Evolutionary conservation across 2,888 invertebrate genomes (phyloP).

Genomic region (Craniophora ligustri): DNA sequence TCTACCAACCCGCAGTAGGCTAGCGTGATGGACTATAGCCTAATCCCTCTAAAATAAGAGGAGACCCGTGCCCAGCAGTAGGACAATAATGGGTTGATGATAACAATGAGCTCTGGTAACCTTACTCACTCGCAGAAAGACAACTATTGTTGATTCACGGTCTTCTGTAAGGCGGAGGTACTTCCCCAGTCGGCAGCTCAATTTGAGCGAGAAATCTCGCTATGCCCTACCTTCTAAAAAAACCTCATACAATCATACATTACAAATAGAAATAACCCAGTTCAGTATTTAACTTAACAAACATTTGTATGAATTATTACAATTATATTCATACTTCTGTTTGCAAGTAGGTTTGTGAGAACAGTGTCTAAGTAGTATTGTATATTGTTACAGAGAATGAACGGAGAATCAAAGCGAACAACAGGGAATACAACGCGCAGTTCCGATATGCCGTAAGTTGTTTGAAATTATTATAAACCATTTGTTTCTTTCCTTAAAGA

Average conservation of each 20-base stretch:
- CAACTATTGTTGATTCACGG: too few relatives aligned
- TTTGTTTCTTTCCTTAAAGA: not conserved
- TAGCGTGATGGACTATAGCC: too few relatives aligned
- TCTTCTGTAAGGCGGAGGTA: too few relatives aligned
- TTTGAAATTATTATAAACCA: constrained; percentile 10
- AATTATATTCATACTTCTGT: constrained; percentile 43
- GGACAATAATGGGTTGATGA: too few relatives aligned
- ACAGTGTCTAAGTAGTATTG: constrained; percentile 42
- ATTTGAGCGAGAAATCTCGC: not conserved
- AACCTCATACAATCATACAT: constrained; percentile 12
- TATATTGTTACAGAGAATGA: constrained; percentile 95
- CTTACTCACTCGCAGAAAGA: too few relatives aligned
- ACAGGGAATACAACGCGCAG: constrained; percentile 98
- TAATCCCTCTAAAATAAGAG: too few relatives aligned
- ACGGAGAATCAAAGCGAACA: constrained; percentile 98
- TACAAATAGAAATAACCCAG: constrained; percentile 30
- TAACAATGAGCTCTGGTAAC: too few relatives aligned
- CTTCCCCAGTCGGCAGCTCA: too few relatives aligned
- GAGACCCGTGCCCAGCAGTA: too few relatives aligned
- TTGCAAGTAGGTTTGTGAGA: constrained; percentile 40
- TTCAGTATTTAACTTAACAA: constrained; percentile 26
- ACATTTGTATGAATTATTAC: constrained; percentile 33
- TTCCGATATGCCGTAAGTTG: constrained; percentile 99
- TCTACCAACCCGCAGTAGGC: too few relatives aligned
- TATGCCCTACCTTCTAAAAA: not conserved